phyloP scores from a whole-genome alignment of 1,140 invertebrate species.

The Heterodera carotae region DNA sequence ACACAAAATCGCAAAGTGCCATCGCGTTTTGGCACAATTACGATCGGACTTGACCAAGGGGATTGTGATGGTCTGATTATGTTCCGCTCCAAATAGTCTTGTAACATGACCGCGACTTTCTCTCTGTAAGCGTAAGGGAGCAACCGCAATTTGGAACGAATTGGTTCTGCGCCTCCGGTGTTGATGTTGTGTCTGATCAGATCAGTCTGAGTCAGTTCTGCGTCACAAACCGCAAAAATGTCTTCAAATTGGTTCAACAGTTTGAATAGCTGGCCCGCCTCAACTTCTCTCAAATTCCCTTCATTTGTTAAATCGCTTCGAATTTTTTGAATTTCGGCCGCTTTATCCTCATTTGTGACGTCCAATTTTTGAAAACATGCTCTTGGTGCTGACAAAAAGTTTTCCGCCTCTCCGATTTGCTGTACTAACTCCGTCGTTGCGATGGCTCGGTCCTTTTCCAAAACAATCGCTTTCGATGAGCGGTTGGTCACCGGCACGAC shows the following conservation, averaged over 20 bases:
- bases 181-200: conserved; percentile 57
- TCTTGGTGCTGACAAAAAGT: background rate
- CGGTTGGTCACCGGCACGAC: background rate
- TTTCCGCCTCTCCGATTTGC: background rate
- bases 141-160: background rate
- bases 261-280: background rate
- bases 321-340: background rate
- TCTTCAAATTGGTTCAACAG: background rate
- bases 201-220: conserved; percentile 66
- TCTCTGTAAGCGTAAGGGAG: conserved; percentile 1
- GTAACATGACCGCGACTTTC: background rate
- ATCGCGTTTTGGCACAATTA: conserved; percentile 70
- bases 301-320: background rate
- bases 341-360: background rate
- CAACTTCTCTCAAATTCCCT: background rate
- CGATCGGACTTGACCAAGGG: conserved; percentile 68
- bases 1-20: conserved; percentile 66
- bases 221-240: conserved; percentile 69
- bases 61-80: conserved; percentile 48
- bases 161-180: conserved; percentile 46
- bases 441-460: background rate
- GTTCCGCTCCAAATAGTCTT: conserved; percentile 6
- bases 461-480: background rate
- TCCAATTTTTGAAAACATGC: background rate
- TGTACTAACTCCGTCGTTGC: background rate